These are phyloP conservation scores for Atopsyche davidsoni DNA, from an alignment of 1,140 invertebrate species.

Conservation along the genomic window DNA sequence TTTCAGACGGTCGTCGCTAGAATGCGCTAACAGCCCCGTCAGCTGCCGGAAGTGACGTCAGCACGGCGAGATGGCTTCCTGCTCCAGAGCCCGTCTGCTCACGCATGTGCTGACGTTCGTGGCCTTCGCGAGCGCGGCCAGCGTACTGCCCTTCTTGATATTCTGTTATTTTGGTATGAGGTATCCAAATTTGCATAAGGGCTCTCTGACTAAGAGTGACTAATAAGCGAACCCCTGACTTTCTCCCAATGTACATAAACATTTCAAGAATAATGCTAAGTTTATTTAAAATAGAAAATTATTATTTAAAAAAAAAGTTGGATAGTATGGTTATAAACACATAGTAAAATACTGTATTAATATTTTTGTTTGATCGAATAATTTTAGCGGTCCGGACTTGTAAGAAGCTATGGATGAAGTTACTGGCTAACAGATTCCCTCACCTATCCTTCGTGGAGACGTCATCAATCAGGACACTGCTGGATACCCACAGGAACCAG, in stretches of 20 bases:
- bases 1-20: not conserved
- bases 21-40: not conserved
- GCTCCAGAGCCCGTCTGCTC: no score
- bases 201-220: no score
- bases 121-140: not conserved
- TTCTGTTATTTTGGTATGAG: constrained; percentile 6
- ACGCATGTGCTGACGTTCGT: not conserved
- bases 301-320: no score
- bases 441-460: constrained; percentile 57
- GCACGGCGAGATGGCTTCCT: no score
- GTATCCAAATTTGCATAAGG: no score
- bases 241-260: no score
- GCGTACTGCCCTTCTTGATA: not conserved
- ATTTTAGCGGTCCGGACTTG: constrained; percentile 40
- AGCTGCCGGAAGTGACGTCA: constrained; percentile 1
- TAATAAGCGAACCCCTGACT: not conserved
- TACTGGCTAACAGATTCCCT: constrained; percentile 51
- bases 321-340: no score
- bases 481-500: constrained; percentile 63
- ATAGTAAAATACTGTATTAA: not conserved
- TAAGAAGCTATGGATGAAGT: constrained; percentile 43
- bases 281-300: no score
- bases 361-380: no score
- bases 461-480: constrained; percentile 56
- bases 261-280: no score